Conservation (phyloP, 2,888 invertebrate species). For the Drosophila cracens region DNA sequence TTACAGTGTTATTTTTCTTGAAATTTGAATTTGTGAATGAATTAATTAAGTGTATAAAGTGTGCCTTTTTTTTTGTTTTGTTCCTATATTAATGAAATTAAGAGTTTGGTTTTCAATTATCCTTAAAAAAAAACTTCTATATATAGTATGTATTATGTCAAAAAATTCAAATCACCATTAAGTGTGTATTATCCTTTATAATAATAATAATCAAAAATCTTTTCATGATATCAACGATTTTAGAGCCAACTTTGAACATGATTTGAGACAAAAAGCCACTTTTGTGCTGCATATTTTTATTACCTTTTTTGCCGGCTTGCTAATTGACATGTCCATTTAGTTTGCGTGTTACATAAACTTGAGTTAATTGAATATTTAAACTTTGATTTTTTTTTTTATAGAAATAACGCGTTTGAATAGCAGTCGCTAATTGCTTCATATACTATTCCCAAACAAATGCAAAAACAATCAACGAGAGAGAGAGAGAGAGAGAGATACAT, state of each 20-base stretch:
- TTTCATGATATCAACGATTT: not conserved
- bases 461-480: not conserved
- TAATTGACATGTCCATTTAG: constrained; percentile 26
- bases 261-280: not conserved
- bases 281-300: not conserved
- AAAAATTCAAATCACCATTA: not conserved
- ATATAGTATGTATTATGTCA: not conserved
- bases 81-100: not conserved
- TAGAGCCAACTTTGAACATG: not conserved
- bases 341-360: constrained; percentile 23
- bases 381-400: constrained; percentile 6
- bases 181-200: not conserved
- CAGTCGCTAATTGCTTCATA: constrained; percentile 12
- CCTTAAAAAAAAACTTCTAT: not conserved
- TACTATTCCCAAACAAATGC: not conserved
- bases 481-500: not conserved
- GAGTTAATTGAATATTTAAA: constrained; percentile 12
- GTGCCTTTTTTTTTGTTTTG: constrained; percentile 13
- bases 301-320: constrained; percentile 27
- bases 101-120: not conserved
- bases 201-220: not conserved
- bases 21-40: not conserved
- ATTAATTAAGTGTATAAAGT: constrained; percentile 6
- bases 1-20: constrained; percentile 1
- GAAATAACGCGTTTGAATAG: not conserved